These are phyloP conservation scores for Tragelaphus strepsiceros DNA, from an alignment of 2,113 vertebrate species.

Conservation along the genomic window DNA sequence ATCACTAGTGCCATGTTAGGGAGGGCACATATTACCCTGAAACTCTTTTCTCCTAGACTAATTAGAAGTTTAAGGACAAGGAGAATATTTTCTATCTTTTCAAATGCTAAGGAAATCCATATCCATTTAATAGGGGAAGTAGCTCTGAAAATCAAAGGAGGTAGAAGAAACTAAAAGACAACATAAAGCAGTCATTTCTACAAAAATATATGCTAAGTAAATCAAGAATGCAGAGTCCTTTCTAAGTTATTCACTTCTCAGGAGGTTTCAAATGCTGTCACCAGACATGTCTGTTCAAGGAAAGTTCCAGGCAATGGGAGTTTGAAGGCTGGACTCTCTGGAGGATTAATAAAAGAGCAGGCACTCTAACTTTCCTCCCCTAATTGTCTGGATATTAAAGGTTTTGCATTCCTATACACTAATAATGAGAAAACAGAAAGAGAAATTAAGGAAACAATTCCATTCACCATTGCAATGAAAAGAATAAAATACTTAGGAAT, in stretches of 20 bases:
- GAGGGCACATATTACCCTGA: background rate
- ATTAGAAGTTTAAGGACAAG: background rate
- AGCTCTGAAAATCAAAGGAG: background rate
- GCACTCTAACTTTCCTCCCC: background rate
- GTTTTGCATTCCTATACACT: background rate
- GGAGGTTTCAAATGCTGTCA: background rate
- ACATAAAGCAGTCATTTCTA: background rate
- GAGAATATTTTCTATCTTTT: background rate
- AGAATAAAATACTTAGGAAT: too few species aligned
- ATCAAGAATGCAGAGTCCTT: background rate
- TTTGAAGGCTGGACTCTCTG: background rate
- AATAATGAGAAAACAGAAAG: too few species aligned
- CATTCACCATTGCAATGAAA: too few species aligned
- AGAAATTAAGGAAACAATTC: too few species aligned
- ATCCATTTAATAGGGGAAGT: background rate
- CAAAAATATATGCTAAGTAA: background rate
- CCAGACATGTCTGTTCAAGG: background rate
- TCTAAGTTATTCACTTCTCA: background rate
- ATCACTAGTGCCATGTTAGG: fast-evolving
- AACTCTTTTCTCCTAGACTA: background rate
- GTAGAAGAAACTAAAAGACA: background rate
- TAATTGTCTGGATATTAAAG: background rate
- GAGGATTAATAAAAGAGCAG: background rate
- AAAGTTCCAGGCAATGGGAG: background rate
- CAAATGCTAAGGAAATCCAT: background rate